Evolutionary conservation across 2,888 invertebrate genomes (phyloP).

Genomic region (Tridacna crocea): DNA sequence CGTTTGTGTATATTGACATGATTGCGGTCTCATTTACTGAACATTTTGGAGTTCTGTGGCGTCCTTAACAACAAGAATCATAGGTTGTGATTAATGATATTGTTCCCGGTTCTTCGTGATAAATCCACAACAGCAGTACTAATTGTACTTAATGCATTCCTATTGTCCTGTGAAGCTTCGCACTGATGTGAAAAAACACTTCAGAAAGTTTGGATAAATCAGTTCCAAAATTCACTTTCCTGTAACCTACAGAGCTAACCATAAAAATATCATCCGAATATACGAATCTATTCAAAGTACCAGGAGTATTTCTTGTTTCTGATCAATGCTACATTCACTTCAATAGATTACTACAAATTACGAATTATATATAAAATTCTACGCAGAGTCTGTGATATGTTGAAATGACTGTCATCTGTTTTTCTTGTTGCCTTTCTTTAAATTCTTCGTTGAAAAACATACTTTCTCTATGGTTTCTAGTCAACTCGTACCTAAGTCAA

Average conservation of each 20-base stretch:
- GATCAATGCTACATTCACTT: no score
- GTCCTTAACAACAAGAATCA: conserved; percentile 18
- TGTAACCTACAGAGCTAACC: background rate
- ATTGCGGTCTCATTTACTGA: background rate
- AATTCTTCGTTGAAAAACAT: no score
- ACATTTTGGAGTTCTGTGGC: background rate
- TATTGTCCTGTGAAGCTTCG: background rate
- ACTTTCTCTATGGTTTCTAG: no score
- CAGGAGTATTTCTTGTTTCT: background rate
- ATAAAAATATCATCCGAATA: background rate
- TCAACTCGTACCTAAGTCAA: no score
- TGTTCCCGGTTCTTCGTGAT: background rate
- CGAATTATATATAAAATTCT: background rate
- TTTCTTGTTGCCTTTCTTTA: no score
- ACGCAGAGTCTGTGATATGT: background rate
- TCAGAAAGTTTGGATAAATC: background rate
- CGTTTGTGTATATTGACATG: conserved; percentile 64
- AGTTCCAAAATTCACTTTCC: no score
- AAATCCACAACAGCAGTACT: background rate
- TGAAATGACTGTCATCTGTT: no score
- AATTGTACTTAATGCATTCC: background rate
- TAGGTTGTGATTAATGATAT: background rate
- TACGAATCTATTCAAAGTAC: background rate
- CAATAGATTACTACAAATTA: background rate
- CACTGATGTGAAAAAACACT: background rate